These are phyloP conservation scores for Drosophila burlai DNA, from an alignment of 1,140 invertebrate genomes.

Conservation along the genomic window DNA sequence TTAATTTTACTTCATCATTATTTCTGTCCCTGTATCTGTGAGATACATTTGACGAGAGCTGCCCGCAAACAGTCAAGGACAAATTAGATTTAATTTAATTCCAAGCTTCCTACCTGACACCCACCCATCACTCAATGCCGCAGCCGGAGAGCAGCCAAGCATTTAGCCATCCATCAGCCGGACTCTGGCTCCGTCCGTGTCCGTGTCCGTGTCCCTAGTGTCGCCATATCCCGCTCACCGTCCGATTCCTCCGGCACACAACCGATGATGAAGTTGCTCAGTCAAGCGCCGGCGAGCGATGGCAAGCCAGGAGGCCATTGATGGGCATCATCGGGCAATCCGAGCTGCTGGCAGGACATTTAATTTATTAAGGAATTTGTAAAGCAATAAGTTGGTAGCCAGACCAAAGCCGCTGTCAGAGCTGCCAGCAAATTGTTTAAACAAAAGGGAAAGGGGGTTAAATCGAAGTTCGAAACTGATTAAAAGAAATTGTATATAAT, in stretches of 20 bases:
- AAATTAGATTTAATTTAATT: slow-evolving; percentile 83
- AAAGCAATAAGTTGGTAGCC: slow-evolving; percentile 75
- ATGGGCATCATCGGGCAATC: slow-evolving; percentile 38
- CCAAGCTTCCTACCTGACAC: slow-evolving; percentile 44
- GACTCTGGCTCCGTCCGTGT: neutral
- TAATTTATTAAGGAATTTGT: slow-evolving; percentile 83
- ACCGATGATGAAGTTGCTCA: slow-evolving; percentile 72
- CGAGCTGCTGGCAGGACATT: slow-evolving; percentile 62
- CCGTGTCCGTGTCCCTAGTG: neutral
- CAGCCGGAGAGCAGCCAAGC: slow-evolving; percentile 26
- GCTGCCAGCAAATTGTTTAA: neutral
- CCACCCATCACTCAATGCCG: slow-evolving; percentile 43
- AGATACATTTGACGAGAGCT: slow-evolving; percentile 59
- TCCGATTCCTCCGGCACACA: slow-evolving; percentile 36
- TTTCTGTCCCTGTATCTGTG: neutral
- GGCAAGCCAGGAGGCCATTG: slow-evolving; percentile 43
- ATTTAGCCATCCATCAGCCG: slow-evolving; percentile 58
- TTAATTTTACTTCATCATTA: neutral
- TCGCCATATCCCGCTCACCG: neutral
- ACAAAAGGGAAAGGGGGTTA: neutral
- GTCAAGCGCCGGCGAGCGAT: slow-evolving; percentile 42
- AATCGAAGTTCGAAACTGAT: neutral
- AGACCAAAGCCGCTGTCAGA: slow-evolving; percentile 17
- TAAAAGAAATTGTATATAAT: too few species aligned
- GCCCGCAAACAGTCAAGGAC: slow-evolving; percentile 64